Percentiles rank a stretch among this genome's conserved stretches.
Conservation (phyloP, 2,113 vertebrate genomes). For the Plotosus lineatus region DNA sequence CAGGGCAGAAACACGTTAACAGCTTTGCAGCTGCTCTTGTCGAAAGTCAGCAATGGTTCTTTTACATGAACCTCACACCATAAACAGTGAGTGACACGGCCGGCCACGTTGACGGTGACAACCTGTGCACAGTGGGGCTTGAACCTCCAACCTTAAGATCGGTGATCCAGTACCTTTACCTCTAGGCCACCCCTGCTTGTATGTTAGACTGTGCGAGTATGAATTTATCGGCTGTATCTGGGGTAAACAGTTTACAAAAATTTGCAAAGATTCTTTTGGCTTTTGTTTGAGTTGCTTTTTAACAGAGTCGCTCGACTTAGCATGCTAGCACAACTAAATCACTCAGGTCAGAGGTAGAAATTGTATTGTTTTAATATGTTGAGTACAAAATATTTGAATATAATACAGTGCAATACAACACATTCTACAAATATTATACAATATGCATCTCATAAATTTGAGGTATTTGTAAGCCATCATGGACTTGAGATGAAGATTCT, state of each 20-base stretch:
- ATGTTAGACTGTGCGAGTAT: neutral
- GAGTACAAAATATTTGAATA: neutral
- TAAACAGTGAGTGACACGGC: no score
- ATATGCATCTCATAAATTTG: neutral
- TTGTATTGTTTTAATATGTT: neutral
- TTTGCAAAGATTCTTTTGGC: neutral
- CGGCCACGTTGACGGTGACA: no score
- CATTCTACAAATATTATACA: neutral
- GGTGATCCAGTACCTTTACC: no score
- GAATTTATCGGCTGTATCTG: neutral
- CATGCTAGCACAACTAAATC: neutral
- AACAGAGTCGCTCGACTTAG: neutral
- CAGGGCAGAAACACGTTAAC: no score
- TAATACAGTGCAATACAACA: neutral
- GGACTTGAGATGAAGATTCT: neutral
- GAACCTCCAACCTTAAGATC: no score
- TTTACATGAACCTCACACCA: no score
- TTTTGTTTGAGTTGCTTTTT: neutral
- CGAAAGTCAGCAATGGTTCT: no score
- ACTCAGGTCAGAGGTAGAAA: neutral
- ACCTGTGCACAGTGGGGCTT: no score
- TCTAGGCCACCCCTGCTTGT: no score
- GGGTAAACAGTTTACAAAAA: neutral
- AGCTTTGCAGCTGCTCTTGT: no score
- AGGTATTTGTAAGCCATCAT: conserved; percentile 13